Evolutionary conservation across 2,888 invertebrate genomes (phyloP).

Genomic region (Chrysolina americana): DNA sequence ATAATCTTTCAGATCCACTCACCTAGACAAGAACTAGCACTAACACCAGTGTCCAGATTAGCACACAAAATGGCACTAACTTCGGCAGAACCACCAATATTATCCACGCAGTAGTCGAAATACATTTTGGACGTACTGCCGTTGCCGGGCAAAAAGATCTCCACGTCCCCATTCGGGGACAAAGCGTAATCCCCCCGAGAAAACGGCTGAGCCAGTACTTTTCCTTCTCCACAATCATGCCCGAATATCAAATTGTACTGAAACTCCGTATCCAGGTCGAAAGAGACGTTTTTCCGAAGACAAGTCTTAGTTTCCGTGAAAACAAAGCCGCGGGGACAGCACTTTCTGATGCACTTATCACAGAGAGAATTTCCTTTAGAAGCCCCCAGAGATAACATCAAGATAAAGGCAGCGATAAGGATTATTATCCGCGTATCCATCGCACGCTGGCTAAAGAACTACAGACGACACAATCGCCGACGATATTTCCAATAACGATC

Average conservation of each 20-base stretch:
- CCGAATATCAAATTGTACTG: constrained; percentile 39
- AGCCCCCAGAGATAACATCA: neutral
- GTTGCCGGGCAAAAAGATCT: constrained; percentile 25
- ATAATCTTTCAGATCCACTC: constrained; percentile 3
- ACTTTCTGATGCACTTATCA: constrained; percentile 45
- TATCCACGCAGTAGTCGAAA: constrained; percentile 54
- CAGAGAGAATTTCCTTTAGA: constrained; percentile 7
- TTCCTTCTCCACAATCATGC: constrained; percentile 36
- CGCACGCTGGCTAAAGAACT: constrained; percentile 35
- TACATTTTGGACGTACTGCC: constrained; percentile 27
- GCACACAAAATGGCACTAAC: constrained; percentile 49
- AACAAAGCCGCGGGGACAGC: constrained; percentile 46
- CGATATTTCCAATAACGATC: constrained; percentile 35
- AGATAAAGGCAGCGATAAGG: neutral
- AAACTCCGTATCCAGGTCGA: constrained; percentile 21
- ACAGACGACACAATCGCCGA: constrained; percentile 33
- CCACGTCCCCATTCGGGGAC: constrained; percentile 42
- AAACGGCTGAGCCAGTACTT: constrained; percentile 28
- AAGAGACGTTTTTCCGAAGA: constrained; percentile 24
- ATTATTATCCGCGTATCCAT: constrained; percentile 25
- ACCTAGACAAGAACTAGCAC: constrained; percentile 24
- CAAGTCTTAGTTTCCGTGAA: constrained; percentile 47
- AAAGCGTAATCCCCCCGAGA: constrained; percentile 22
- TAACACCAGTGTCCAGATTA: constrained; percentile 28
- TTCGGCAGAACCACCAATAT: constrained; percentile 41